A percentile compares a stretch with the other conserved stretches of the same genome.
These are phyloP conservation scores for Cossypha caffra DNA, from an alignment of 2,797 vertebrate species.

Conservation along the genomic window DNA sequence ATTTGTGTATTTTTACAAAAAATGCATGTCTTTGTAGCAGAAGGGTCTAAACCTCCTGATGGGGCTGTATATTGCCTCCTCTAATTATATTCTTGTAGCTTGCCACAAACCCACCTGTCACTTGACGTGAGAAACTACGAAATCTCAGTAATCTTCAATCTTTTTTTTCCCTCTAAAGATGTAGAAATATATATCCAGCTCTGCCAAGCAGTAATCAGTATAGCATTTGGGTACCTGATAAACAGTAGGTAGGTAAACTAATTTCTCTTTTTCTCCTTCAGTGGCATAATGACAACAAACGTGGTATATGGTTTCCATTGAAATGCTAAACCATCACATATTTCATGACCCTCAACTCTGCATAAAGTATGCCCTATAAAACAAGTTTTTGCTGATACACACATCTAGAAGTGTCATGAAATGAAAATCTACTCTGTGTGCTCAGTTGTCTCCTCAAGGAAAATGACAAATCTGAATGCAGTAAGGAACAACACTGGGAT, in stretches of 20 bases:
- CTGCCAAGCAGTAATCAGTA: not conserved
- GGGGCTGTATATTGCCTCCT: not conserved
- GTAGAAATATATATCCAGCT: not conserved
- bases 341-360: not conserved
- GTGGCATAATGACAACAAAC: not conserved
- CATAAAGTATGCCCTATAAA: not conserved
- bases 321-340: slow-evolving; percentile 18
- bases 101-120: not conserved
- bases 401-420: not conserved
- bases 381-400: slow-evolving; percentile 21
- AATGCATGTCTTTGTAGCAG: not conserved
- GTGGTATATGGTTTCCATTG: not conserved
- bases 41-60: not conserved
- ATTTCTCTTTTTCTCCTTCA: slow-evolving; percentile 14
- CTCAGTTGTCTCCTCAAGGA: not conserved
- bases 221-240: not conserved
- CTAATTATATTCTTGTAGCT: not conserved
- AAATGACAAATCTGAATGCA: slow-evolving; percentile 1
- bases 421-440: not conserved
- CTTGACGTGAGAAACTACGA: not conserved
- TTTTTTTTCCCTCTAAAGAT: not conserved
- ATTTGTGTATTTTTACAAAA: not conserved
- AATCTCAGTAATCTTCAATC: not conserved
- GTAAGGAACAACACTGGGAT: not conserved
- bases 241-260: not conserved